These are phyloP conservation scores for Scopus umbretta DNA, from an alignment of 2,113 vertebrate species.

Conservation along the genomic window DNA sequence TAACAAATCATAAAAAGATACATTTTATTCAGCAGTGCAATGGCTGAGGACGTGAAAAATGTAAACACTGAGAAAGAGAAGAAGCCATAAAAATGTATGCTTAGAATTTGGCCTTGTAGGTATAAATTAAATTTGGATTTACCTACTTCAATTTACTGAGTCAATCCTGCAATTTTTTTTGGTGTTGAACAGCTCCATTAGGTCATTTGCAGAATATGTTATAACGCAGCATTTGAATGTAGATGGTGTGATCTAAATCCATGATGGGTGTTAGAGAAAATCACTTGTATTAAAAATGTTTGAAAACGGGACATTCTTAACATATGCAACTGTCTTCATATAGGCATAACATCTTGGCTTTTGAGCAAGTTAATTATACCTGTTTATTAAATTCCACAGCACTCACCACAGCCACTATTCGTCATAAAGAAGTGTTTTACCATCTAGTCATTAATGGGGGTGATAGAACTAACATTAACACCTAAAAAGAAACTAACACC, in stretches of 20 bases:
- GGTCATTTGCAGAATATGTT: background rate
- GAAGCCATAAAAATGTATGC: background rate
- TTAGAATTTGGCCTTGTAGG: background rate
- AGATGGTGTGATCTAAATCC: background rate
- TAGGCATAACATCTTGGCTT: background rate
- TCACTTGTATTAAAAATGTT: background rate
- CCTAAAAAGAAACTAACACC: background rate
- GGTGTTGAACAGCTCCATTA: background rate
- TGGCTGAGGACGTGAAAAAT: background rate
- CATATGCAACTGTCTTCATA: background rate
- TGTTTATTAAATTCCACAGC: background rate
- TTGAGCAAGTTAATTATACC: background rate
- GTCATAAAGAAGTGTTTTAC: background rate
- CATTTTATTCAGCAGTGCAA: background rate
- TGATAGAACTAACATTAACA: background rate
- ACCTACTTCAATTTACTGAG: background rate
- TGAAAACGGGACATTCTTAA: background rate
- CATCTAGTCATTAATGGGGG: background rate
- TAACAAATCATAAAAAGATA: background rate
- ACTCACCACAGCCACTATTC: background rate
- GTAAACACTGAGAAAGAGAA: background rate
- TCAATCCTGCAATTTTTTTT: background rate
- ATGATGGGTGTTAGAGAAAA: background rate
- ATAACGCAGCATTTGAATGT: background rate
- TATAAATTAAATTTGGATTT: background rate